Base-by-base conservation (phyloP, 92 coral and sea anemone genomes). In the Montipora capitata region DNA sequence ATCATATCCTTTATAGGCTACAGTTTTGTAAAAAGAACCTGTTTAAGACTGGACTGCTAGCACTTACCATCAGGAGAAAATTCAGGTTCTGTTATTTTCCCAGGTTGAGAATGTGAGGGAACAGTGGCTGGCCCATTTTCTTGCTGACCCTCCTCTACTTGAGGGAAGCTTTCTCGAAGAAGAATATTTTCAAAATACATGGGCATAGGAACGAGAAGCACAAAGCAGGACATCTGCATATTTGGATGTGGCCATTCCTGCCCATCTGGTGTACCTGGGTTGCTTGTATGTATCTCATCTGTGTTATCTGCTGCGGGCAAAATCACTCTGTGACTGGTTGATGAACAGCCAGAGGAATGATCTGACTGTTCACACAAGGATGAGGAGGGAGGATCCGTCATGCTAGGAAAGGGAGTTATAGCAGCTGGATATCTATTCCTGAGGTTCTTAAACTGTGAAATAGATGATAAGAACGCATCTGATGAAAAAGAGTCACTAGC, bases 171-270 rank as follows among this genome's bases (percentile, higher is more conserved):
- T 44, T 83, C 79, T 13, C 58, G 70, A 16, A 78, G 48, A 40
- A 42, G 11, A 58, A 18, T 17, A 41, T 62, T 72, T 42, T 73
- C 80, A 83, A 57, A 59, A 61, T 72, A 83, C 59, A 83, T 3
- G 20, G 87, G 87, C 7, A 78, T 66, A 15, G 87, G 87, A 17
- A 83, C 87, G 16, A 83, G 72, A 41, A 83, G 79, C 9, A 83
- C 79, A 83, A 57, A 83, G 49, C 87, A 83, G 16, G 87, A 41
- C 78, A 59, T 57, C 4, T 43, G 27, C 8, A 42, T 7, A 61
- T 43, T 72, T 18, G 87, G 87, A 48, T 73, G 35, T 59, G 79
- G 87, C 40, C 45, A 58, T 48, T 5, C 6, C 42, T 79, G 87
- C 13, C 79, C 80, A 83, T 70, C 72, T 10, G 87, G 79, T 1